These are phyloP conservation scores for Hydrophis major DNA, from an alignment of 2,797 vertebrate species.

Conservation along the genomic window DNA sequence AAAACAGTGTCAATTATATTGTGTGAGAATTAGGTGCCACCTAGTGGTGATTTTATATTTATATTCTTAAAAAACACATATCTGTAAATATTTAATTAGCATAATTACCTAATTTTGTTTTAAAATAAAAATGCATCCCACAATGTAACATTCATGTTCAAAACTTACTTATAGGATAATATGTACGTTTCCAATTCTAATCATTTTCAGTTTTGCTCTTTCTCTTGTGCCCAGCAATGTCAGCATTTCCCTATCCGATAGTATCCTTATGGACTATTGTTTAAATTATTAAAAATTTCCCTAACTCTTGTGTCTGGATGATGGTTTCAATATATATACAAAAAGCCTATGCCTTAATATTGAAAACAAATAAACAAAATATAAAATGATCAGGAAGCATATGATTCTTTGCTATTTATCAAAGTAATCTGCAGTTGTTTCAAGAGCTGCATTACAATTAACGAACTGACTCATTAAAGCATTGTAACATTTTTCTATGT, in stretches of 20 bases:
- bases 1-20: background rate
- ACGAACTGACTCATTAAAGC: background rate
- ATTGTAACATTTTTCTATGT: background rate
- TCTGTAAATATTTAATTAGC: background rate
- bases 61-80: background rate
- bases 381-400: background rate
- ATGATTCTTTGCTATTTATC: background rate
- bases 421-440: background rate
- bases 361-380: background rate
- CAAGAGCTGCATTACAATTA: background rate
- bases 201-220: background rate
- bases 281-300: background rate
- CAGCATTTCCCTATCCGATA: background rate
- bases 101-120: background rate
- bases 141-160: background rate
- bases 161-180: background rate
- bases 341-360: background rate
- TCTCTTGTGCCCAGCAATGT: background rate
- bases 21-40: conserved; percentile 65
- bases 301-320: background rate
- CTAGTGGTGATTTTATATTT: conserved; percentile 65
- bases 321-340: background rate
- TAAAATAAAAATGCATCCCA: background rate
- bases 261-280: background rate
- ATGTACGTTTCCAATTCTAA: background rate